Conservation (phyloP, 2,797 vertebrate genomes). For the Melanotaenia nigrans region DNA sequence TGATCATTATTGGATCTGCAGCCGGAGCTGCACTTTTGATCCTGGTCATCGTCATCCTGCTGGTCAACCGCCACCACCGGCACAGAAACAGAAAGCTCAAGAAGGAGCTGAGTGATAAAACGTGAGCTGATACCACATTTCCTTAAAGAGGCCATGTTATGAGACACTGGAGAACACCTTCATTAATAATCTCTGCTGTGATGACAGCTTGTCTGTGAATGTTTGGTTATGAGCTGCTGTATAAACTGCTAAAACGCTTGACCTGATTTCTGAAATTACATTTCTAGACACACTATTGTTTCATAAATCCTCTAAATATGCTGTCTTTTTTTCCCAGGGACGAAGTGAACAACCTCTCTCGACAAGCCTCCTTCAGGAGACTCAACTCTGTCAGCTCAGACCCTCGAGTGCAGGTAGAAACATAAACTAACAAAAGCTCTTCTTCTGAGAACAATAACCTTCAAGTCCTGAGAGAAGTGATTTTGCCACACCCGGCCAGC, state of each 20-base stretch:
- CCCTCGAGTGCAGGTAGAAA: slow-evolving; percentile 75
- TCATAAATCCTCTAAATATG: slow-evolving; percentile 22
- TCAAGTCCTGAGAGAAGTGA: slow-evolving; percentile 23
- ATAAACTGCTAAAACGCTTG: slow-evolving; percentile 4
- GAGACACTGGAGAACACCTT: background rate
- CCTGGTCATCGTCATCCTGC: slow-evolving; percentile 82
- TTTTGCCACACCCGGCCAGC: slow-evolving; percentile 19
- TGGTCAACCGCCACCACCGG: slow-evolving; percentile 86
- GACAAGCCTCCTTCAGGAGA: slow-evolving; percentile 83
- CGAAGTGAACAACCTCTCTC: slow-evolving; percentile 81
- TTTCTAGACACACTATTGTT: slow-evolving; percentile 5
- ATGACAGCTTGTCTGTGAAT: background rate
- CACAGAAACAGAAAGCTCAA: slow-evolving; percentile 85
- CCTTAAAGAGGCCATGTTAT: background rate
- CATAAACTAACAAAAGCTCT: slow-evolving; percentile 21
- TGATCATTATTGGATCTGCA: slow-evolving; percentile 83
- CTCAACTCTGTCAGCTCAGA: slow-evolving; percentile 83
- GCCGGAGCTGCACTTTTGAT: slow-evolving; percentile 82
- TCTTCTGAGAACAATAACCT: slow-evolving; percentile 33
- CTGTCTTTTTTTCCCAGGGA: slow-evolving; percentile 66
- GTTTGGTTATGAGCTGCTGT: slow-evolving; percentile 8
- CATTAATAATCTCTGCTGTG: background rate
- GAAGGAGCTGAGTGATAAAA: slow-evolving; percentile 81
- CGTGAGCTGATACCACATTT: slow-evolving; percentile 77
- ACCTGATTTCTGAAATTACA: slow-evolving; percentile 20